Base-by-base conservation (phyloP, 2,797 vertebrate genomes). In the Eidolon dupreanum region DNA sequence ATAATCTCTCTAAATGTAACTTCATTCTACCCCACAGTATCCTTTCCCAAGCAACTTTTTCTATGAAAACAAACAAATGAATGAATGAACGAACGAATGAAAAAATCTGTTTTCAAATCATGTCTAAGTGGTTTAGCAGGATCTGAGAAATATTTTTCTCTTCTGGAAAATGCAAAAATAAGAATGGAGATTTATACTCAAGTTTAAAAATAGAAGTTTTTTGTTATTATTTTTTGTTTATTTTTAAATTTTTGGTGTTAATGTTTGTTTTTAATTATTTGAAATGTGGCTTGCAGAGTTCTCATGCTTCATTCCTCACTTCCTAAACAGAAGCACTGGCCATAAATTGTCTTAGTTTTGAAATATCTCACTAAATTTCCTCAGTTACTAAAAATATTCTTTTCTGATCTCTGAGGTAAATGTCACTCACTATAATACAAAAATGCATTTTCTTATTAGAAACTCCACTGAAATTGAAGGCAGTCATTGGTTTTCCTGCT, bases 321-420 rank as follows among this genome's bases (percentile, higher is more conserved):
- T 90, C 24, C 6, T 57, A 59, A 65, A 38, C 1, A 94, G 36
- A 89, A 87, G 89, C 51, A 33, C 20, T 57, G 36, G 20, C 43
- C 20, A 31, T 73, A 31, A 28, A n/a, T 8, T 63, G 20, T 46
- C 16, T 81, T 20, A 17, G 19, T 94, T 84, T 49, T 65, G 55
- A 96, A 91, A 70, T 83, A 91, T 68, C 94, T 84, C 31, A 75
- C 86, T 87, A 94, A 93, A 16, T 82, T 86, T 88, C 28, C 28
- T 36, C 17, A 83, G 78, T 73, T 84, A 79, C 16, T 87, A 63
- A 59, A 59, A 91, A 90, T 71, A 7, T 81, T 84, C 8, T 73
- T 78, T 91, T 83, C 70, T 90, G 75, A 73, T 22, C 81, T 93
- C 66, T 79, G 94, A 84, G 59, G 59, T 95, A 96, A 95, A 91